Base-by-base conservation (phyloP, 2,888 invertebrate species). In the Apodemia mormo region DNA sequence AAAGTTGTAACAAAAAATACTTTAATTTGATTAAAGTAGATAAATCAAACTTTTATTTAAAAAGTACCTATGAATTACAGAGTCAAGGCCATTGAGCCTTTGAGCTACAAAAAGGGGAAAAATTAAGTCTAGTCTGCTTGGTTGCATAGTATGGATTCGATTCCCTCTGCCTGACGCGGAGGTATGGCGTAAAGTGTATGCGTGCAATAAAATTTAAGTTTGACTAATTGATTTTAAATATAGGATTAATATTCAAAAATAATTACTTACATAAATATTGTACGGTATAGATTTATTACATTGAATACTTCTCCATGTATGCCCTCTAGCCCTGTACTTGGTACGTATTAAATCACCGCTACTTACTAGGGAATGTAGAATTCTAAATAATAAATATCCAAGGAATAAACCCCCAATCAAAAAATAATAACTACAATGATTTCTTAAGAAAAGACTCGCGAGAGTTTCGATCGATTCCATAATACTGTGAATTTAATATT, bases 271-370 rank as follows among this genome's bases (percentile, higher is more conserved):
- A 75, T 88, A 82, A 77, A 88, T 91, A 79, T 88, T 93, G 75
- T 92, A 94, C 1, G 93, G 93, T 74, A 93, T 81, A 7, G 92
- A 90, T 83, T 93, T 93, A 80, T 92, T 92, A 76, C 90, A 92
- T 77, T 92, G 89, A 76, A 94, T 94, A 81, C 90, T 93, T 80
- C 92, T 88, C 94, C 94, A 94, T 69, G 88, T 88, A 76, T 94
- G 94, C 5, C 92, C 88, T 58, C 85, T 82, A 54, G 76, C 76
- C 73, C 79, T 87, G 77, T 89, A 90, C 76, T 85, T 88, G 29
- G 85, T 88, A 74, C 85, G 84, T 77, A 89, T 85, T 77, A 85
- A 91, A 82, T 83, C 86, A 79, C 83, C 86, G 76, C 84, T 86
- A 71, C 84, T 81, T 68, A 90, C 82, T 74, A 90, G 74, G 10